phyloP scores from a whole-genome alignment of 2,888 invertebrate species.

The Drosophila imparisetae region DNA sequence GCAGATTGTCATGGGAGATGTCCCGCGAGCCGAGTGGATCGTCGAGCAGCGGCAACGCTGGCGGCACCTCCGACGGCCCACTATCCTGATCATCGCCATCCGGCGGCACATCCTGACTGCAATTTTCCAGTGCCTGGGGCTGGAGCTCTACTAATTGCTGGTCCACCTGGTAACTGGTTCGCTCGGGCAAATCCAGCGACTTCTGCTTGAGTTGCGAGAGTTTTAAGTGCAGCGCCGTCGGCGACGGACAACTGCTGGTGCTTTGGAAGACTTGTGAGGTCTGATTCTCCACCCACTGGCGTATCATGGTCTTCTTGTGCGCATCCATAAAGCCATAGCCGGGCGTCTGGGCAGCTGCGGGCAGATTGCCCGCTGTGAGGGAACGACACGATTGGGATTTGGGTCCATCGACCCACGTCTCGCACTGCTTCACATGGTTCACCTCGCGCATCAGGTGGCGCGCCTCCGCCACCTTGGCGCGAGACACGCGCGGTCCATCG shows the following conservation, averaged over 20 bases:
- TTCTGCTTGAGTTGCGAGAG: constrained; percentile 88
- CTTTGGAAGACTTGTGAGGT: constrained; percentile 90
- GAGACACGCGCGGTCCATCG: constrained; percentile 96
- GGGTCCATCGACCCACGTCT: constrained; percentile 98
- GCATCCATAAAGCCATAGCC: constrained; percentile 96
- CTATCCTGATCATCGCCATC: constrained; percentile 90
- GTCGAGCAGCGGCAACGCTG: constrained; percentile 91
- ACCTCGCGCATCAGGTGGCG: constrained; percentile 92
- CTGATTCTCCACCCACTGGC: constrained; percentile 97
- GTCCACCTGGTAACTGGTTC: constrained; percentile 82
- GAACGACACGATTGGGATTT: constrained; percentile 88
- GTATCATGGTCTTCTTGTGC: constrained; percentile 96
- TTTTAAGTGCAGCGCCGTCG: constrained; percentile 84
- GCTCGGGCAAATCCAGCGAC: constrained; percentile 78
- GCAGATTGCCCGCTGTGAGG: constrained; percentile 83
- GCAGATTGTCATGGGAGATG: constrained; percentile 93
- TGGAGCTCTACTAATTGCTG: constrained; percentile 82
- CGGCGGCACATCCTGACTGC: constrained; percentile 62
- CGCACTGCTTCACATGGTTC: constrained; percentile 91
- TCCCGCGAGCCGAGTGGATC: constrained; percentile 92
- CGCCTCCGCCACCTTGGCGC: constrained; percentile 92
- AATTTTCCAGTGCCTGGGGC: constrained; percentile 36
- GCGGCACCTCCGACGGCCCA: constrained; percentile 93
- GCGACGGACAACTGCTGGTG: constrained; percentile 83
- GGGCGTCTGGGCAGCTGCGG: constrained; percentile 76